Base-by-base conservation (phyloP, 2,113 vertebrate genomes). In the Tichodroma muraria region DNA sequence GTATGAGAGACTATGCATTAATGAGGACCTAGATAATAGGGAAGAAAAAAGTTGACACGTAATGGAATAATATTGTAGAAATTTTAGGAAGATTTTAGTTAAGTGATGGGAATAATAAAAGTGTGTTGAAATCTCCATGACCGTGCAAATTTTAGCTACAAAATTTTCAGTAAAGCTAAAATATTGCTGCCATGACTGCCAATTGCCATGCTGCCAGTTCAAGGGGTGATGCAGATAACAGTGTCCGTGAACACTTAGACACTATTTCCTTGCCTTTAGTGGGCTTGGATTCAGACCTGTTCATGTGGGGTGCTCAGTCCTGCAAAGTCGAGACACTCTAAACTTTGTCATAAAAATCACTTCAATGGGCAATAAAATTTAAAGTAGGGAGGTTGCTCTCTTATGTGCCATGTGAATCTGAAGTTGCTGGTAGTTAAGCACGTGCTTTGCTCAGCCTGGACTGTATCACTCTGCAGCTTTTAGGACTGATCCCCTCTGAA, bases 141-240 rank as follows among this genome's bases (percentile, higher is more conserved):
- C 3, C 22, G 8, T 30, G 84, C 28, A 80, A 69, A 79, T 61
- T 71, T n/a, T 12, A 77, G 27, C 35, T 47, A 73, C 42, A 13
- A 69, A 53, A 12, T 19, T 8, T 52, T 87, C 44, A 57, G 30
- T 53, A 61, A 79, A 85, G 31, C 40, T 35, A 38, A 65, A 66
- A 57, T 57, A 19, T 4, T 35, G 45, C 33, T 57, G 44, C 40
- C 1, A 0, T 30, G 45, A 54, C 22, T 56, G 9, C 44, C 18
- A 45, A 19, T 45, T 57, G 44, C 40, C 1, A 0, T 28, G 40
- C 22, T 56, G 8, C 24, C 3, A 0, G 0, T 49, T 38, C 44
- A 68, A 75, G 23, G 65, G 35, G 12, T 40, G 40, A 45, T 50
- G 44, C 25, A 54, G 24, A 15, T 6, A 63, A 23, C 4, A 4